phyloP scores from a whole-genome alignment of 2,797 vertebrate species.

The Oreochromis grahami region DNA sequence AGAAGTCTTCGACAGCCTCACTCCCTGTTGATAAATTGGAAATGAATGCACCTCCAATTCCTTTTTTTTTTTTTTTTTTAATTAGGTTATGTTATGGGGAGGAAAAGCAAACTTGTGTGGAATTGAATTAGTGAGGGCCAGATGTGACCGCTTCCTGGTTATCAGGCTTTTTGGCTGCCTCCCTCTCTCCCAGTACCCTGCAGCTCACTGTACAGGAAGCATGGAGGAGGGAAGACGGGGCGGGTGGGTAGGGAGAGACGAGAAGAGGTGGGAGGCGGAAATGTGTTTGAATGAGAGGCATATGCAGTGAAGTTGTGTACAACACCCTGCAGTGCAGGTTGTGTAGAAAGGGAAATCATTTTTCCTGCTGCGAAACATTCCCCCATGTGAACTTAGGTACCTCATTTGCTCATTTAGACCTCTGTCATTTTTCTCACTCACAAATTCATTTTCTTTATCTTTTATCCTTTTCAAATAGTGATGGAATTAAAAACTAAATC shows the following conservation, averaged over 20 bases:
- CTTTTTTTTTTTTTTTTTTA: constrained; percentile 59
- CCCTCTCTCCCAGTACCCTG: constrained; percentile 24
- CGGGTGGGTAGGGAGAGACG: background rate
- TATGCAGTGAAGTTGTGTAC: constrained; percentile 49
- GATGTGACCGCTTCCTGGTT: constrained; percentile 71
- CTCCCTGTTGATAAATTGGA: constrained; percentile 72
- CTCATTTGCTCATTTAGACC: constrained; percentile 39
- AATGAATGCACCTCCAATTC: constrained; percentile 63
- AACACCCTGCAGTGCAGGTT: constrained; percentile 58
- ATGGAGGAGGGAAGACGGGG: constrained; percentile 15
- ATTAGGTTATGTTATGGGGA: constrained; percentile 75
- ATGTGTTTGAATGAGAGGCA: constrained; percentile 47
- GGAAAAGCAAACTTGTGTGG: constrained; percentile 72
- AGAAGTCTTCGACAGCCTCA: constrained; percentile 58
- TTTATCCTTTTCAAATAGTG: background rate
- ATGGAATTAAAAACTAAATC: background rate
- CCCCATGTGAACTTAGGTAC: constrained; percentile 37
- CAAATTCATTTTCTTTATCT: background rate
- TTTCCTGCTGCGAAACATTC: constrained; percentile 59
- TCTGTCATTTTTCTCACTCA: background rate
- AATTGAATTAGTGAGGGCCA: constrained; percentile 71
- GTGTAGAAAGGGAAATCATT: constrained; percentile 62
- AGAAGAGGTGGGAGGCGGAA: constrained; percentile 38
- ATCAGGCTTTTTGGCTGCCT: constrained; percentile 58
- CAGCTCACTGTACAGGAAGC: constrained; percentile 45